Evolutionary conservation across 2,888 invertebrate genomes (phyloP), one percentile per base, ranked within the genome.

Genomic region (Eilema griseolum): DNA sequence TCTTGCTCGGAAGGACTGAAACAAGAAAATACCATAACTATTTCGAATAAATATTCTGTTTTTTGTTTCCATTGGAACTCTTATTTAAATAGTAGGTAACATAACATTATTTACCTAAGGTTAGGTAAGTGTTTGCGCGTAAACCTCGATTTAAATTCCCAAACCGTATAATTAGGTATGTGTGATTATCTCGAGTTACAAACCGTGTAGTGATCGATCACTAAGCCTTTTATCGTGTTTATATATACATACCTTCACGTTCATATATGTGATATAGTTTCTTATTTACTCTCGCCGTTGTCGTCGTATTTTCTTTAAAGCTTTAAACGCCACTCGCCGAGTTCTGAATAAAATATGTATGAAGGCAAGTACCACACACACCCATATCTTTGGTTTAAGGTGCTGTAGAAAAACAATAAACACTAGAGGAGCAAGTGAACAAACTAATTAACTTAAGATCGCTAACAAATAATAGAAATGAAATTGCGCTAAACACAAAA

Each of bases 341-440:
- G 60, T 56, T 61, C 59, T 75, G 26, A 63, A 77, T 80, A 61
- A 72, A 77, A 77, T 79, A 80, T 80, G 75, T 75, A 80, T 80
- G 77, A 81, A 73, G 71, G 41, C 65, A 69, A 26, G 57, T 67
- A 24, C 16, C 70, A 72, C 66, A 80, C 67, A 71, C n/a, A 66
- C 62, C 74, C 72, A 79, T 78, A 75, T 78, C 70, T 80, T 72
- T 81, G 70, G 76, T 77, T 78, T 73, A 61, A 65, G 69, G 31
- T 75, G 72, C 66, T 81, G 63, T 72, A 72, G 69, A 76, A 75
- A 75, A 83, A 85, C 78, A 82, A 83, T 81, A 83, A 85, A 81
- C 79, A 82, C 31, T 68, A 14, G 61, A 33, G 52, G 64, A 74
- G 52, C 24, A 33, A 79, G 52, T 56, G 64, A 78, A 77, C 70